Conservation (phyloP, 2,113 vertebrate genomes). For the Anguilla japonica region DNA sequence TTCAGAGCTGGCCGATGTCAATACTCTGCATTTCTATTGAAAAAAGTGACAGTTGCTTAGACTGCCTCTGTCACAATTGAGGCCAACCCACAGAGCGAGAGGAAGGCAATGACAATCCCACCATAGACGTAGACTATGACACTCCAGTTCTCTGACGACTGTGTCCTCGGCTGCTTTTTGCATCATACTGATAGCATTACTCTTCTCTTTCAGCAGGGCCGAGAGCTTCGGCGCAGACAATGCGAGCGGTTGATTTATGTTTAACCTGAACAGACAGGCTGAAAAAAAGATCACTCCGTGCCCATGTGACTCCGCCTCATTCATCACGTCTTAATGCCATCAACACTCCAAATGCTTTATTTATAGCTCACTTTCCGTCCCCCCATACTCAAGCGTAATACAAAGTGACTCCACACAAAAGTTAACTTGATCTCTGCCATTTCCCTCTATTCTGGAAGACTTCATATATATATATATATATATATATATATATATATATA, state of each 20-base stretch:
- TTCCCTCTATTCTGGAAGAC: not conserved
- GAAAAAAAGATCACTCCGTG: slow-evolving; percentile 13
- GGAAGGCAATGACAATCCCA: not conserved
- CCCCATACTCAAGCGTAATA: slow-evolving; percentile 30
- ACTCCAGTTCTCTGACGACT: not conserved
- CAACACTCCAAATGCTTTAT: slow-evolving; percentile 36
- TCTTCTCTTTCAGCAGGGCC: not conserved
- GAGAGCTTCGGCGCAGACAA: not conserved
- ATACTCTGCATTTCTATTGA: not conserved
- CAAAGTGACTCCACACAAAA: slow-evolving; percentile 34
- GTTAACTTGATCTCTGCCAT: not conserved
- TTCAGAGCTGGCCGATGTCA: not conserved
- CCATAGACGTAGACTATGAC: not conserved
- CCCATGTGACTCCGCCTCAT: slow-evolving; percentile 33
- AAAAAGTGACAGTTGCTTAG: not conserved
- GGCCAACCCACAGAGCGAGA: not conserved
- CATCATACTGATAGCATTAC: not conserved
- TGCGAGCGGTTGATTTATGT: slow-evolving; percentile 21
- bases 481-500: no score
- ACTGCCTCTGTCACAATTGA: not conserved
- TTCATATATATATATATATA: not conserved
- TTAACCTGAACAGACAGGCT: slow-evolving; percentile 30
- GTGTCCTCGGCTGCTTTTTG: not conserved
- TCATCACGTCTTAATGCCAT: slow-evolving; percentile 38
- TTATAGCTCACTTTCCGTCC: slow-evolving; percentile 33